These are phyloP conservation scores for Alsophila aescularia DNA, from an alignment of 2,888 invertebrate species.

Conservation along the genomic window DNA sequence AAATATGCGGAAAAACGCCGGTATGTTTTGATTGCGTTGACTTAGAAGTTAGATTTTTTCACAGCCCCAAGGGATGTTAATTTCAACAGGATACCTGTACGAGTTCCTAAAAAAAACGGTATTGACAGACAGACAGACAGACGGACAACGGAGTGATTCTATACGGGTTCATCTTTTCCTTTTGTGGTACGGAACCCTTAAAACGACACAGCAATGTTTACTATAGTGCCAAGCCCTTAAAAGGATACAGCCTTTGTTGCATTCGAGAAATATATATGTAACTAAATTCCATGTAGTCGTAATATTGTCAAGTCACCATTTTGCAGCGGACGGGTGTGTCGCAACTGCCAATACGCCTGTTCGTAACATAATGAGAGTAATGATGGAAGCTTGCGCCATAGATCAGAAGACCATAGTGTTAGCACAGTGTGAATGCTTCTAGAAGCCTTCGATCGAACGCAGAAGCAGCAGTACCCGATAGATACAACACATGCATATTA, in stretches of 20 bases:
- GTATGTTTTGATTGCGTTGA: no score
- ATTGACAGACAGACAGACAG: no score
- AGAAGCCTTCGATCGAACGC: no score
- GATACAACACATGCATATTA: neutral
- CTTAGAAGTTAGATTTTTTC: no score
- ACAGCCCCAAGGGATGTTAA: no score
- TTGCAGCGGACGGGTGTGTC: conserved; percentile 57
- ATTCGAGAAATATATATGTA: conserved; percentile 44
- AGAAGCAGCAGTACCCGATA: neutral
- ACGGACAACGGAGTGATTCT: no score
- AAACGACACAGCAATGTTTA: conserved; percentile 3
- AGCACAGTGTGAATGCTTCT: conserved; percentile 5
- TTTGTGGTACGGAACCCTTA: no score
- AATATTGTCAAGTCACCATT: conserved; percentile 60
- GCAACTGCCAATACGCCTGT: conserved; percentile 62
- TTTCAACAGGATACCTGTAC: no score
- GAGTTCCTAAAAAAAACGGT: no score
- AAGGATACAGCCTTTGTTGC: conserved; percentile 33
- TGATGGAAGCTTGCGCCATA: conserved; percentile 77
- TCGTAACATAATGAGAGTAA: conserved; percentile 77
- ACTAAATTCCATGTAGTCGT: conserved; percentile 44
- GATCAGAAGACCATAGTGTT: conserved; percentile 38
- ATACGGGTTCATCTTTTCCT: no score
- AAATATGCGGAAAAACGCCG: no score
- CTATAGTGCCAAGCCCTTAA: conserved; percentile 26